Conservation (phyloP, 2,888 invertebrate species). For the Gymnoscelis rufifasciata region DNA sequence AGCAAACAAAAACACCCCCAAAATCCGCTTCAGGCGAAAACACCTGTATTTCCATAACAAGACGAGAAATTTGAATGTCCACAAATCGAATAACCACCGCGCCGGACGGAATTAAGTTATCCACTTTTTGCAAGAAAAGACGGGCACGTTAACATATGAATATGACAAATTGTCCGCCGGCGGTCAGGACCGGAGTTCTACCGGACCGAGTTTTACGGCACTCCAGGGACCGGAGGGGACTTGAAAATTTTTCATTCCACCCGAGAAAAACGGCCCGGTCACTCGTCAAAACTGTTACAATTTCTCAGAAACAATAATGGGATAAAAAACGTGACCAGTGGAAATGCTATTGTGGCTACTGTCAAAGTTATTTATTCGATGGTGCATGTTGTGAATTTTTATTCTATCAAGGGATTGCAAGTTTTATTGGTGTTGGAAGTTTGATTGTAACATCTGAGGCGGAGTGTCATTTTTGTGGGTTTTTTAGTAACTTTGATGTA, state of each 20-base stretch:
- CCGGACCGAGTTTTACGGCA: conserved; percentile 74
- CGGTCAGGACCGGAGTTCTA: conserved; percentile 56
- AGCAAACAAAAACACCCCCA: conserved; percentile 32
- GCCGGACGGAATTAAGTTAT: conserved; percentile 71
- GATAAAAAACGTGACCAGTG: conserved; percentile 67
- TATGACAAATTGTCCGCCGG: conserved; percentile 78
- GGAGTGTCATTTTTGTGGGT: conserved; percentile 13
- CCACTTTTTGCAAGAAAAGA: conserved; percentile 79
- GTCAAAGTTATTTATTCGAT: conserved; percentile 78
- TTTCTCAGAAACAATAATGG: conserved; percentile 79
- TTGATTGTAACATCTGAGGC: conserved; percentile 42
- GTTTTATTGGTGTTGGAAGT: conserved; percentile 61
- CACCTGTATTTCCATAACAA: conserved; percentile 78
- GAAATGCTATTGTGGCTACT: conserved; percentile 66
- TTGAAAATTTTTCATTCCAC: conserved; percentile 79
- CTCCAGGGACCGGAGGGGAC: conserved; percentile 67
- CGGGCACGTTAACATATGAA: conserved; percentile 79
- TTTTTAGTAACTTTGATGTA: conserved; percentile 6
- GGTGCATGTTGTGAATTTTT: conserved; percentile 72
- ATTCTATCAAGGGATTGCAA: conserved; percentile 72
- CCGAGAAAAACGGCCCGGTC: conserved; percentile 75
- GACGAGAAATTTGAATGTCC: conserved; percentile 76
- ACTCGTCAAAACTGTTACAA: conserved; percentile 79
- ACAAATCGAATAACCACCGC: conserved; percentile 69
- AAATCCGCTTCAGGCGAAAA: conserved; percentile 58